These are phyloP conservation scores for Tretioscincus oriximinensis DNA, from an alignment of 2,113 vertebrate genomes.

Conservation along the genomic window DNA sequence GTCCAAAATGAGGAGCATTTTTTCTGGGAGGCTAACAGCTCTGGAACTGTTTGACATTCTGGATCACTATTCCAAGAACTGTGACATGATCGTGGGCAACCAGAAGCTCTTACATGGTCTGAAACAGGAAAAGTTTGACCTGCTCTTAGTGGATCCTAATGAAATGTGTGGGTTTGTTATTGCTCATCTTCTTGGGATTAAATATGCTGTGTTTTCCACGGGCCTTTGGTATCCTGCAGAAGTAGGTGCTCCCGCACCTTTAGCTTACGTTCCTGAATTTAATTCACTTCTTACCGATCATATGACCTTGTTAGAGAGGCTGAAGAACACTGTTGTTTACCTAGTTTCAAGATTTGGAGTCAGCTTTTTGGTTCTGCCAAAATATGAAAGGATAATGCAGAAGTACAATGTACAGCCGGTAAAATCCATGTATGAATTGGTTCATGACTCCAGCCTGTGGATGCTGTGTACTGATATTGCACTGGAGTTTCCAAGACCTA, in stretches of 20 bases:
- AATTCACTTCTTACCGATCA: conserved; percentile 95
- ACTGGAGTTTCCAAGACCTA: conserved; percentile 95
- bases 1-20: conserved; percentile 95
- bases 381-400: conserved; percentile 94
- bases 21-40: conserved; percentile 92
- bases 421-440: conserved; percentile 90
- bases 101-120: conserved; percentile 80
- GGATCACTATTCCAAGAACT: conserved; percentile 96
- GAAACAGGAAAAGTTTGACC: conserved; percentile 88
- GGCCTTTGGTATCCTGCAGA: conserved; percentile 98
- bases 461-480: conserved; percentile 98
- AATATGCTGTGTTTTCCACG: conserved; percentile 95
- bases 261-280: conserved; percentile 96
- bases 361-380: conserved; percentile 90
- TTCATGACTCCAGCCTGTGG: conserved; percentile 93
- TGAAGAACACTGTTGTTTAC: conserved; percentile 90
- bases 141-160: conserved; percentile 96
- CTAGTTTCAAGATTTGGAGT: conserved; percentile 91
- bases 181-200: conserved; percentile 91
- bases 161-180: conserved; percentile 99
- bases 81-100: conserved; percentile 91
- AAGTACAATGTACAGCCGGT: conserved; percentile 84
- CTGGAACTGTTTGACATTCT: conserved; percentile 95
- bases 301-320: conserved; percentile 89
- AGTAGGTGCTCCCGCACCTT: conserved; percentile 91